Percentiles rank a stretch among this genome's conserved stretches.
Evolutionary conservation across 2,797 vertebrate species (phyloP).

Genomic region (Gorsachius magnificus): DNA sequence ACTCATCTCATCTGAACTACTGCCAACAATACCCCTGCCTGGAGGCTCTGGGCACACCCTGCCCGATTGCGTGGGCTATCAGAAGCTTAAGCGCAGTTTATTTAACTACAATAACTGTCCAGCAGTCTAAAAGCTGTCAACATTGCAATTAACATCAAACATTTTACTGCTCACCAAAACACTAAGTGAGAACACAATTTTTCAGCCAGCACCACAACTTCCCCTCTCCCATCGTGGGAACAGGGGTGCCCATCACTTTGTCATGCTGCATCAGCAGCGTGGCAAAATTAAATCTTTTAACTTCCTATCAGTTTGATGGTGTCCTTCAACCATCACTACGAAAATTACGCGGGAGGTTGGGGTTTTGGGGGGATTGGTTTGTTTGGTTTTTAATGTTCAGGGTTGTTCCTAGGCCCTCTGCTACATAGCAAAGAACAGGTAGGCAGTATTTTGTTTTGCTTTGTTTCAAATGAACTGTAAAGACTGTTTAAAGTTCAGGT

Average conservation of each 20-base stretch:
- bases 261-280: fast-evolving
- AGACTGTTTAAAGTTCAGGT: background rate
- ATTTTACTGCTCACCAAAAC: background rate
- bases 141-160: background rate
- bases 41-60: background rate
- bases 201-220: background rate
- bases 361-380: fast-evolving
- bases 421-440: background rate
- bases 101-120: background rate
- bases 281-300: background rate
- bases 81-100: background rate
- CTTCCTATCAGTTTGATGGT: fast-evolving
- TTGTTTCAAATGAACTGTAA: background rate
- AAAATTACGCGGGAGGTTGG: background rate
- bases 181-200: background rate
- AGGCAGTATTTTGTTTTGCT: background rate
- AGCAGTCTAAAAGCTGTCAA: background rate
- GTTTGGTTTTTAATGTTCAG: background rate
- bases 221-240: fast-evolving
- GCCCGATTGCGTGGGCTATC: fast-evolving
- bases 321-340: background rate
- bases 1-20: background rate
- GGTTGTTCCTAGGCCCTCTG: background rate
- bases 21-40: background rate
- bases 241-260: background rate